Evolutionary conservation across 2,888 invertebrate genomes (phyloP).

Genomic region (Amblyteles armatorius): DNA sequence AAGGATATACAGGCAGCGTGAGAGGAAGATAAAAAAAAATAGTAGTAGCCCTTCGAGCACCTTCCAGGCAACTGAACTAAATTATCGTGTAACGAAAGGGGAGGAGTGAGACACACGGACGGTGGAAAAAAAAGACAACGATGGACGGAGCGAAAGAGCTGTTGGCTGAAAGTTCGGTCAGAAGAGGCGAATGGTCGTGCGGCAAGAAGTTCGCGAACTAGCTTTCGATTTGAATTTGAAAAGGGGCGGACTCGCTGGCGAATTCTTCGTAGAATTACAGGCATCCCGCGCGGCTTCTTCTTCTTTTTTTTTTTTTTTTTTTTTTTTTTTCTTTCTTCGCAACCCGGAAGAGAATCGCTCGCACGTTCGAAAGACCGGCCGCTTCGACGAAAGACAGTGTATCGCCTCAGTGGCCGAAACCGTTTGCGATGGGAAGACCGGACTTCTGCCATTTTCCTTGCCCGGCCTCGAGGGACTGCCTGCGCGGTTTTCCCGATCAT

Average conservation of each 20-base stretch:
- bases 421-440: conserved; percentile 62
- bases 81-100: conserved; percentile 73
- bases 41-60: conserved; percentile 70
- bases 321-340: conserved; percentile 3
- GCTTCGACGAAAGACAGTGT: conserved; percentile 50
- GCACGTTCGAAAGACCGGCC: conserved; percentile 42
- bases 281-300: conserved; percentile 54
- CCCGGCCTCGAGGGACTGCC: conserved; percentile 32
- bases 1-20: conserved; percentile 65
- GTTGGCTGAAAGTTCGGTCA: conserved; percentile 59
- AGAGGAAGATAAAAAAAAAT: conserved; percentile 67
- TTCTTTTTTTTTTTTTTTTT: conserved; percentile 28
- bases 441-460: conserved; percentile 54
- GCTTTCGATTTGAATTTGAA: conserved; percentile 74
- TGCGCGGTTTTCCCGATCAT: conserved; percentile 23
- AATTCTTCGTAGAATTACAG: conserved; percentile 71
- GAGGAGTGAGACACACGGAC: conserved; percentile 39
- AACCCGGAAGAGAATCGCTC: conserved; percentile 68
- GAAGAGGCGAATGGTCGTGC: conserved; percentile 44
- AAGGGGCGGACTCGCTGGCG: conserved; percentile 62
- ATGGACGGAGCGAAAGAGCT: conserved; percentile 42
- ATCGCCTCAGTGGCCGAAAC: conserved; percentile 38
- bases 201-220: conserved; percentile 54
- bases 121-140: neutral
- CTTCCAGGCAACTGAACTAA: conserved; percentile 74